Base-by-base conservation (phyloP, 2,113 vertebrate genomes). In the Sander vitreus region DNA sequence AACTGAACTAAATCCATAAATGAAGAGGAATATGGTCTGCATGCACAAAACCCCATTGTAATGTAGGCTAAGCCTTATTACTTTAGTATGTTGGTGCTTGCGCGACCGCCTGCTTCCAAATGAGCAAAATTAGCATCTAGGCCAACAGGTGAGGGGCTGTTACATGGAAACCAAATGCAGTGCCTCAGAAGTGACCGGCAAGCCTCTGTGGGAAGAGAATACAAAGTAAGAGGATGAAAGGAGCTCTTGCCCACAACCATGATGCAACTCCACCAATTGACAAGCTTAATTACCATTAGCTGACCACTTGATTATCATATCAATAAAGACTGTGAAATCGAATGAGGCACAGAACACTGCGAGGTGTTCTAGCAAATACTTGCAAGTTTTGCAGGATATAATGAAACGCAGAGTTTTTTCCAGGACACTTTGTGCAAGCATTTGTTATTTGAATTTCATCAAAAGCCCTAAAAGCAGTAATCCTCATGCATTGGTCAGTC, bases 381-480 rank as follows among this genome's bases (percentile, higher is more conserved):
- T 87, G 81, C 81, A 91, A 81, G 78, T 86, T 83, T 68, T 58
- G 53, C 48, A 36, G 78, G 59, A 78, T 77, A 79, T 87, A 80
- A 81, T 16, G 50, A 89, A 89, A 84, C 68, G 0, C 16, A 4
- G 55, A 73, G 55, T 72, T 80, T 91, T 93, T 93, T 91, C 67
- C 76, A 86, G 88, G 85, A 85, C 83, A 81, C 85, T 92, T 84
- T 88, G 80, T 85, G 79, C 65, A 12, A 78, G 74, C 53, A 48
- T 83, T 90, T 86, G 90, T 87, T 86, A 85, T 94, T 91, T 78
- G 84, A 92, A 91, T 90, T 92, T 89, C 86, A 89, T 91, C 90
- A 85, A 81, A 91, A 85, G 70, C 84, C 80, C 85, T 90, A 90
- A 94, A 91, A 93, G 88, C 81, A 86, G 86, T 93, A 93, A 94